These are phyloP conservation scores for Nothobranchius furzeri DNA, from an alignment of 2,113 vertebrate species.

Conservation along the genomic window DNA sequence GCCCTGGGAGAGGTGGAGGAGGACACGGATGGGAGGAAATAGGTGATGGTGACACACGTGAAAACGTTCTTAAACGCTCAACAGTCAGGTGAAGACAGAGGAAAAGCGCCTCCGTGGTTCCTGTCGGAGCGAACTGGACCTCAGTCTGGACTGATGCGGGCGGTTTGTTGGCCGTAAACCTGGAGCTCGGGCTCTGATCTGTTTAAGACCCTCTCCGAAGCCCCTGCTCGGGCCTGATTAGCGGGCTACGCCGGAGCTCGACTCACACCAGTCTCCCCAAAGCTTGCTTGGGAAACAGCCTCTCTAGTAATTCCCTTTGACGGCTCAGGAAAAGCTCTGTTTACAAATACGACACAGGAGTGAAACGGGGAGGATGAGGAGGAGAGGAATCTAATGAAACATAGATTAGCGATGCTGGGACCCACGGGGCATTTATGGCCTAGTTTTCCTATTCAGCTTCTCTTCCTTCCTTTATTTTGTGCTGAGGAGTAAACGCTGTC, in stretches of 20 bases:
- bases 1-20: slow-evolving; percentile 44
- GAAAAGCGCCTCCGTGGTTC: slow-evolving; percentile 11
- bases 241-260: slow-evolving; percentile 30
- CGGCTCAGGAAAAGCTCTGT: slow-evolving; percentile 72
- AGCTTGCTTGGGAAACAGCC: slow-evolving; percentile 61
- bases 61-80: not conserved
- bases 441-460: slow-evolving; percentile 71
- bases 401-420: slow-evolving; percentile 77
- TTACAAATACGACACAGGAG: slow-evolving; percentile 74
- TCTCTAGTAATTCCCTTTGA: slow-evolving; percentile 73
- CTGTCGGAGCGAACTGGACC: slow-evolving; percentile 29
- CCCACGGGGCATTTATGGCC: slow-evolving; percentile 78
- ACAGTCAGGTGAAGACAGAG: slow-evolving; percentile 1
- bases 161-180: slow-evolving; percentile 53
- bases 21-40: slow-evolving; percentile 23
- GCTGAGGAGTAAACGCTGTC: slow-evolving; percentile 58
- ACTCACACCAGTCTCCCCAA: slow-evolving; percentile 26
- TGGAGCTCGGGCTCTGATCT: slow-evolving; percentile 66
- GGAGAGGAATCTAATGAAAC: slow-evolving; percentile 76
- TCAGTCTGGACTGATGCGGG: slow-evolving; percentile 48
- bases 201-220: slow-evolving; percentile 68
- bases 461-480: slow-evolving; percentile 41
- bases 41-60: slow-evolving; percentile 12
- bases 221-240: slow-evolving; percentile 65
- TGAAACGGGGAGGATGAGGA: slow-evolving; percentile 23